Evolutionary conservation across 2,888 invertebrate species (phyloP).

Genomic region (Perizoma affinitatum): DNA sequence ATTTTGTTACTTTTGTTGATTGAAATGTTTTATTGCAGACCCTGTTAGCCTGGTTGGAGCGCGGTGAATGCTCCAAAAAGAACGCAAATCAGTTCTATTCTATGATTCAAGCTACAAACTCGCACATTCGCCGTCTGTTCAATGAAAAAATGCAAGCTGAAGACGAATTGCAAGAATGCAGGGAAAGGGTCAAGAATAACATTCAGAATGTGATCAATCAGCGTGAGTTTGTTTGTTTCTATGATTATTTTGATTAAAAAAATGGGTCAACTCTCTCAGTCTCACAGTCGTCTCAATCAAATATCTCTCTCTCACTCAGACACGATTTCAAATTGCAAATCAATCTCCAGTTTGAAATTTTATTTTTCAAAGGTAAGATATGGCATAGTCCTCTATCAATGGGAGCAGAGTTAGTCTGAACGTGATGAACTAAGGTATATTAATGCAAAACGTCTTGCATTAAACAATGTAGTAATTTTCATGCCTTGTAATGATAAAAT

Average conservation of each 20-base stretch:
- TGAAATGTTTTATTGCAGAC: conserved; percentile 78
- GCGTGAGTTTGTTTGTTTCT: conserved; percentile 88
- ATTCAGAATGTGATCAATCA: conserved; percentile 94
- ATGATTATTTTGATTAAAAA: conserved; percentile 3
- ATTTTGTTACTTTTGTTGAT: background rate
- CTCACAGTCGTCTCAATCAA: conserved; percentile 19
- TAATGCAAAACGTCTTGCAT: conserved; percentile 10
- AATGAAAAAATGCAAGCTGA: conserved; percentile 94
- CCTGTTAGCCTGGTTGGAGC: conserved; percentile 95
- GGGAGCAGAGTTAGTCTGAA: conserved; percentile 32
- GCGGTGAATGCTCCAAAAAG: conserved; percentile 96
- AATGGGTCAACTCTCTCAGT: conserved; percentile 12
- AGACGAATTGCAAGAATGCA: conserved; percentile 93
- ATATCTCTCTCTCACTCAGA: conserved; percentile 15
- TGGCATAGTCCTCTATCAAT: conserved; percentile 41
- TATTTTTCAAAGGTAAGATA: conserved; percentile 54
- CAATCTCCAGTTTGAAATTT: conserved; percentile 30
- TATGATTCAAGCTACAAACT: conserved; percentile 97
- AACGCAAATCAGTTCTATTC: conserved; percentile 97
- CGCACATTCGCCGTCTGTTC: conserved; percentile 93
- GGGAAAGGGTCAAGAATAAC: conserved; percentile 91
- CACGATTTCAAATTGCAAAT: conserved; percentile 16
- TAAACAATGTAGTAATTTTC: conserved; percentile 6
- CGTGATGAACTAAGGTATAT: conserved; percentile 31
- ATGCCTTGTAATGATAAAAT: conserved; percentile 10